Conservation (phyloP, 1,140 invertebrate genomes). For the Bombus impatiens region DNA sequence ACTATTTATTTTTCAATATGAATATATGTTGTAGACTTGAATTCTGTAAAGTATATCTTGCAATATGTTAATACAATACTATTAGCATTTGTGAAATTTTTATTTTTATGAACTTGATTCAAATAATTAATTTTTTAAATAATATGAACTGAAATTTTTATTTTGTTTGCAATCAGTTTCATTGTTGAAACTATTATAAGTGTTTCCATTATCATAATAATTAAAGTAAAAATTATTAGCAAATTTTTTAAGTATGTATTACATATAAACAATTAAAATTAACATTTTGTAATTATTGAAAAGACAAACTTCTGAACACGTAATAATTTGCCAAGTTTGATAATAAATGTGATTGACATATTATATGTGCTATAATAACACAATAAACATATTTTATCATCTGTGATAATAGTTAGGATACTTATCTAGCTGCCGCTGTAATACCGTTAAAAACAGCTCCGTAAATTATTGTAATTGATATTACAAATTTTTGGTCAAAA, state of each 20-base stretch:
- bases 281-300: constrained; percentile 9
- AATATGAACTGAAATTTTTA: constrained; percentile 6
- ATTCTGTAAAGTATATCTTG: constrained; percentile 1
- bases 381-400: constrained; percentile 80
- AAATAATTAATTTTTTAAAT: constrained; percentile 6
- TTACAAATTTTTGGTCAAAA: constrained; percentile 51
- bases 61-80: background rate
- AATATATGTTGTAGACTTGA: background rate
- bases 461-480: constrained; percentile 56
- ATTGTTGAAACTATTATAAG: background rate
- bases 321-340: constrained; percentile 64
- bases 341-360: constrained; percentile 7
- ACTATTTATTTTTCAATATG: background rate
- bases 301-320: constrained; percentile 60
- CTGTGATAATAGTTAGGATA: constrained; percentile 81
- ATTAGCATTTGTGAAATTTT: background rate
- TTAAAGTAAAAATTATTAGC: background rate
- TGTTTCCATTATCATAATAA: constrained; percentile 1
- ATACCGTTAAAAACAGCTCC: constrained; percentile 72
- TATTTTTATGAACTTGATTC: background rate
- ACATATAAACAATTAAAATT: background rate
- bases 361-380: constrained; percentile 67
- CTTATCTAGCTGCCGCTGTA: constrained; percentile 74
- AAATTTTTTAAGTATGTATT: background rate
- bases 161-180: constrained; percentile 6